phyloP scores from a whole-genome alignment of 2,113 vertebrate genomes.

The Porphyrio hochstetteri region DNA sequence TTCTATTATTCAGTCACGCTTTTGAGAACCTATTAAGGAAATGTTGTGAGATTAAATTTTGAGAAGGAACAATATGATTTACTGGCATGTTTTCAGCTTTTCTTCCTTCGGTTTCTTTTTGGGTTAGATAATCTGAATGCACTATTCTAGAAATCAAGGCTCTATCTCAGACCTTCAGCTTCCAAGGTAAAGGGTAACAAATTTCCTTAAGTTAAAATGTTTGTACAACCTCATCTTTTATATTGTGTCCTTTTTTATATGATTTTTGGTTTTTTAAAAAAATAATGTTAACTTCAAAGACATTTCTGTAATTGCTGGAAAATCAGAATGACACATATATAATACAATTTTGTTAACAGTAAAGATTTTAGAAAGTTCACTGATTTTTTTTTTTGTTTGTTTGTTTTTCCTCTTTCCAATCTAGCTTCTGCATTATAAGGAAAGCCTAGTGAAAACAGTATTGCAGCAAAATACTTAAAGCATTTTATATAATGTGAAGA shows the following conservation, averaged over 20 bases:
- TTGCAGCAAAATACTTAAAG: not conserved
- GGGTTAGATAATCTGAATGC: not conserved
- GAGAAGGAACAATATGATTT: not conserved
- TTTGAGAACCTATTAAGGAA: constrained; percentile 24
- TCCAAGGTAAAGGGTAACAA: not conserved
- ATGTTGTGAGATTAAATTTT: not conserved
- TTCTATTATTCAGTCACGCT: constrained; percentile 67
- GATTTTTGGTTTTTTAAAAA: not conserved
- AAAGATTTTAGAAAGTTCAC: not conserved
- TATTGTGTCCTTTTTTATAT: not conserved
- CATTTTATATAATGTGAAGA: not conserved
- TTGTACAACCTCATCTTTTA: not conserved
- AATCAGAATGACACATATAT: not conserved
- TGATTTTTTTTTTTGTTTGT: not conserved
- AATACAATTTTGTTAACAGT: not conserved
- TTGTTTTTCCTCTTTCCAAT: not conserved
- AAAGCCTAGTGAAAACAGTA: not conserved
- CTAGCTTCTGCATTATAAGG: not conserved
- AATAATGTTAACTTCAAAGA: not conserved
- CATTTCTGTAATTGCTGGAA: not conserved
- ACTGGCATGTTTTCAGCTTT: constrained; percentile 5
- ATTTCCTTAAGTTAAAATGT: not conserved
- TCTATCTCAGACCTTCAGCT: not conserved
- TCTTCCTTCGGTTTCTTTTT: not conserved
- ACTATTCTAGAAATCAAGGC: not conserved